Percentiles rank a stretch among this genome's conserved stretches.
These are phyloP conservation scores for Halichoeres trimaculatus DNA, from an alignment of 2,113 vertebrate species.

Conservation along the genomic window DNA sequence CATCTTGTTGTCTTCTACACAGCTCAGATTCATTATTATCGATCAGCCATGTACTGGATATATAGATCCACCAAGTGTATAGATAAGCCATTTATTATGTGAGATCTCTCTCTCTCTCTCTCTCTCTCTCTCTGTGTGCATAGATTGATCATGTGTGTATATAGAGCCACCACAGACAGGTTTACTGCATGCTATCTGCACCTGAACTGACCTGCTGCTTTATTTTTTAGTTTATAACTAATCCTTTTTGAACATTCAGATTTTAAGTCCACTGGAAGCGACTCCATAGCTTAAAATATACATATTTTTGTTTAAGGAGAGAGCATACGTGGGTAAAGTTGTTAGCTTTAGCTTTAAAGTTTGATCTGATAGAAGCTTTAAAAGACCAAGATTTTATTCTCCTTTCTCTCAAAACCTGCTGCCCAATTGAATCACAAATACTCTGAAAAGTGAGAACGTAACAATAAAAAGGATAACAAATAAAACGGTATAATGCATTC, in stretches of 20 bases:
- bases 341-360: not conserved
- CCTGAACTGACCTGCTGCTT: slow-evolving; percentile 24
- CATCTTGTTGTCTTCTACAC: slow-evolving; percentile 66
- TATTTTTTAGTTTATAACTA: not conserved
- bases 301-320: not conserved
- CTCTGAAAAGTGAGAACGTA: slow-evolving; percentile 7
- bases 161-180: slow-evolving; percentile 54
- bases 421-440: slow-evolving; percentile 4
- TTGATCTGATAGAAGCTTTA: slow-evolving; percentile 15
- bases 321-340: not conserved
- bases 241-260: not conserved
- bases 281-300: too few relatives aligned
- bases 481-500: slow-evolving; percentile 55
- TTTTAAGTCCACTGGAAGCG: not conserved
- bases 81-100: slow-evolving; percentile 79
- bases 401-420: not conserved
- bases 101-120: slow-evolving; percentile 34
- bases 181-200: slow-evolving; percentile 61
- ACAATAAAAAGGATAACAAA: slow-evolving; percentile 21
- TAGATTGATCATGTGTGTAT: slow-evolving; percentile 56
- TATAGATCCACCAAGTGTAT: slow-evolving; percentile 80
- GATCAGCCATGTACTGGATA: slow-evolving; percentile 78
- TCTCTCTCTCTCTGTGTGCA: slow-evolving; percentile 46
- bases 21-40: slow-evolving; percentile 75
- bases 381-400: not conserved